Base-by-base conservation (phyloP, 2,797 vertebrate species). In the Schizopygopsis malacanthus region DNA sequence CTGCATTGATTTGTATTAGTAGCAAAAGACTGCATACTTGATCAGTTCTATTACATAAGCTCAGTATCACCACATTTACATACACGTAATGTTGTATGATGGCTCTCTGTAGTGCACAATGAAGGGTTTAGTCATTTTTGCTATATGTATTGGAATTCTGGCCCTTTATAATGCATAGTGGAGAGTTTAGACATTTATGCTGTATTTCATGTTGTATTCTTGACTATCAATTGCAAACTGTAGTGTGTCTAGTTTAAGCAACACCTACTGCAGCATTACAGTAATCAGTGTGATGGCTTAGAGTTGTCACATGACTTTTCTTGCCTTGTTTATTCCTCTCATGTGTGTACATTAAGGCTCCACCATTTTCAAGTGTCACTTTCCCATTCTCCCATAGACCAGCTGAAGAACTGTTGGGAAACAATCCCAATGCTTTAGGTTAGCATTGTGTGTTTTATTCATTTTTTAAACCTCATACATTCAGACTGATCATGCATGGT, bases 171-270 rank as follows among this genome's bases (percentile, higher is more conserved):
- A 39, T 61, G 39, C 78, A 65, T 79, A 79, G 43, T 79, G 41
- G 59, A 79, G 56, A 25, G 16, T 45, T 33, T 82, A 45, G 25
- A 39, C 13, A 9, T 75, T 7, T 11, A 52, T 50, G 28, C 20
- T 83, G 54, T 33, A 63, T 82, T 71, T 73, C 18, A 82, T 63
- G 6, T 20, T 41, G 39, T 61, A 47, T 22, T n/a, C 20, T 67
- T 76, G 56, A 61, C 43, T 47, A 37, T 76, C 71, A 41, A 13
- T 52, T 50, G 18, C 59, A 52, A n/a, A 52, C 81, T 33, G 50
- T 28, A 43, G 10, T 72, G 72, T 67, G 43, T 76, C 50, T 83
- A 76, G 82, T 65, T 50, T 67, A 76, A 25, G 72, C 59, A 28
- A 63, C 56, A 63, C 37, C 22, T 76, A 8, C 16, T 73, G 20